Percentiles rank a stretch among this genome's conserved stretches.
Conservation (phyloP, 2,113 vertebrate species). For the Cygnus buccinator region DNA sequence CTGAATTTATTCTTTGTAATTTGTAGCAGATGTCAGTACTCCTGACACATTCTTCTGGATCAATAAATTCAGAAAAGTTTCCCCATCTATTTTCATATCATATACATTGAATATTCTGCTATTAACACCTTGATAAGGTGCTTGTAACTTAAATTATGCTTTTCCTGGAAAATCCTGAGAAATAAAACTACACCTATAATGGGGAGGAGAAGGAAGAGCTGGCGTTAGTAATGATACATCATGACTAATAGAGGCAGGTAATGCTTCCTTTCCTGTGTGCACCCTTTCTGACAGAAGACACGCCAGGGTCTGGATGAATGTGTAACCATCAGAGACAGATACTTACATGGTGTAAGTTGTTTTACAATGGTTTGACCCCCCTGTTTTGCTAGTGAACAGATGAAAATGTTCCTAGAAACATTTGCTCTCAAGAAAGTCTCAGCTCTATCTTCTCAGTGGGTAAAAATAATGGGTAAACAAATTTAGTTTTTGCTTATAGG, state of each 20-base stretch:
- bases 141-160: not conserved
- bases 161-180: not conserved
- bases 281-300: not conserved
- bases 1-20: not conserved
- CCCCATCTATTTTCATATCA: not conserved
- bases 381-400: not conserved
- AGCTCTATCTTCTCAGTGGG: not conserved
- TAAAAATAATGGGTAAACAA: not conserved
- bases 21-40: not conserved
- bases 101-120: not conserved
- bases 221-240: not conserved
- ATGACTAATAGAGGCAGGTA: not conserved
- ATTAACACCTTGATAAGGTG: not conserved
- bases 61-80: not conserved
- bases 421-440: not conserved
- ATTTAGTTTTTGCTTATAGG: not conserved
- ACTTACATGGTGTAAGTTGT: rapidly evolving
- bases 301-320: not conserved
- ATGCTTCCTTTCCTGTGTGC: not conserved
- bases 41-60: not conserved
- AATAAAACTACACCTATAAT: not conserved
- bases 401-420: not conserved
- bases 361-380: rapidly evolving
- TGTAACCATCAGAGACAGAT: not conserved
- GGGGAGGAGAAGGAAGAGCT: not conserved